A percentile compares a stretch with the other conserved stretches of the same genome.
Conservation (phyloP, 92 coral and sea anemone species). For the Zoanthus sociatus region DNA sequence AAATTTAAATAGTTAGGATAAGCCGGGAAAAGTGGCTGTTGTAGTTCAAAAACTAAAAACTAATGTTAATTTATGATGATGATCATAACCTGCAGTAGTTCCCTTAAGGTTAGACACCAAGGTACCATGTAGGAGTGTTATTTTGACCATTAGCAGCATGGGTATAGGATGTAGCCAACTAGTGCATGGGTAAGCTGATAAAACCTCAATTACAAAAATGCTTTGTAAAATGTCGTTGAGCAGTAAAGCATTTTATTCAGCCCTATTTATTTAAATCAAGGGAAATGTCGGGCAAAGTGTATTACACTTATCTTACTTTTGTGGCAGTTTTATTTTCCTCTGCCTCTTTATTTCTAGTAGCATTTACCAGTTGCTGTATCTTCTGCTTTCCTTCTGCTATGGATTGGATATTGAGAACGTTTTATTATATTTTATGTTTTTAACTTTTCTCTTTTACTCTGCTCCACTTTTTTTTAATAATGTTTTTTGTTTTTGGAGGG, state of each 20-base stretch:
- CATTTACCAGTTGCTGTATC: constrained; percentile 3
- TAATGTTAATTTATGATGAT: constrained; percentile 7
- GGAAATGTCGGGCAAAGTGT: neutral
- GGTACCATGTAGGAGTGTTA: neutral
- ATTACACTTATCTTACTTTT: neutral
- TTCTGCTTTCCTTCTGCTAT: constrained; percentile 1
- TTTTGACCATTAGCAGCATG: neutral
- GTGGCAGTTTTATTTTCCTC: neutral
- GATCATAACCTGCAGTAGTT: neutral
- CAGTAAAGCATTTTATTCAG: too few species aligned
- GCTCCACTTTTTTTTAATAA: too few species aligned
- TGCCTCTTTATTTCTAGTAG: neutral
- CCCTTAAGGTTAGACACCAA: constrained; percentile 3
- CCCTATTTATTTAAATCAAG: neutral
- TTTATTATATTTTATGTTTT: neutral
- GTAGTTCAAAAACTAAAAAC: neutral
- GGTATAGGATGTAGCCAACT: neutral
- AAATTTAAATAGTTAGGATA: neutral
- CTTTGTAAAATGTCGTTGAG: neutral
- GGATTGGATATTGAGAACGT: constrained; percentile 1
- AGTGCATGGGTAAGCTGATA: neutral
- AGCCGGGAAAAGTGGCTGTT: neutral
- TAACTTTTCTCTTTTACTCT: neutral
- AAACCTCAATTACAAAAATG: neutral
- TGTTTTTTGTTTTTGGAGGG: neutral